A percentile compares a stretch with the other conserved stretches of the same genome.
These are phyloP conservation scores for Gonatopus flavifemur DNA, from an alignment of 1,140 invertebrate species.

Conservation along the genomic window DNA sequence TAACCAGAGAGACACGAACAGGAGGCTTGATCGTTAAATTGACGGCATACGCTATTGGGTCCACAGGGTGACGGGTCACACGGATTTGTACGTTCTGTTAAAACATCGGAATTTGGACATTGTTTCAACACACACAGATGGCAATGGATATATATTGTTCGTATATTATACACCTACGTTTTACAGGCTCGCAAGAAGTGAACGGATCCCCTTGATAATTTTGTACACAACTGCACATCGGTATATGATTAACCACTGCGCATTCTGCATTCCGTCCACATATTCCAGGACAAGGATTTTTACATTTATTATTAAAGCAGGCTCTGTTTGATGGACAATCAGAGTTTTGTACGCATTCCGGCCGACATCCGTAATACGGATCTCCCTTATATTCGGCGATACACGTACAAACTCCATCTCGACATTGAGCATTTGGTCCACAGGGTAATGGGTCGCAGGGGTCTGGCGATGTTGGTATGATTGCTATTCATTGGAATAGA, in stretches of 20 bases:
- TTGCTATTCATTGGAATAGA: conserved; percentile 13
- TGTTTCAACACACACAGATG: no score
- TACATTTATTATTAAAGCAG: conserved; percentile 73
- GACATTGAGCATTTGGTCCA: conserved; percentile 55
- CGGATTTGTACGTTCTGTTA: conserved; percentile 51
- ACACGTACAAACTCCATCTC: conserved; percentile 53
- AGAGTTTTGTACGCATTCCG: conserved; percentile 67
- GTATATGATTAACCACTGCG: conserved; percentile 64
- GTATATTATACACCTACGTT: conserved; percentile 43
- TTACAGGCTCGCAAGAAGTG: conserved; percentile 49
- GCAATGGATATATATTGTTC: conserved; percentile 35
- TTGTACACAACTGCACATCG: conserved; percentile 71
- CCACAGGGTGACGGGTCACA: conserved; percentile 72
- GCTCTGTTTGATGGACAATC: conserved; percentile 68
- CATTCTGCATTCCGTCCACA: conserved; percentile 72
- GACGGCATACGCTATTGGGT: conserved; percentile 73
- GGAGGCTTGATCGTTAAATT: conserved; percentile 64
- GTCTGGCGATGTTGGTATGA: conserved; percentile 34
- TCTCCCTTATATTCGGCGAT: conserved; percentile 53
- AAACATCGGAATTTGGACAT: conserved; percentile 53
- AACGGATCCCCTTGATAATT: conserved; percentile 76
- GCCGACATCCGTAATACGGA: conserved; percentile 53
- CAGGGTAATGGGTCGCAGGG: conserved; percentile 61
- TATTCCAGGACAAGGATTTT: conserved; percentile 71
- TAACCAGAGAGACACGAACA: conserved; percentile 70